phyloP scores from a whole-genome alignment of 1,140 invertebrate genomes.

The Aphelenchoides avenae region DNA sequence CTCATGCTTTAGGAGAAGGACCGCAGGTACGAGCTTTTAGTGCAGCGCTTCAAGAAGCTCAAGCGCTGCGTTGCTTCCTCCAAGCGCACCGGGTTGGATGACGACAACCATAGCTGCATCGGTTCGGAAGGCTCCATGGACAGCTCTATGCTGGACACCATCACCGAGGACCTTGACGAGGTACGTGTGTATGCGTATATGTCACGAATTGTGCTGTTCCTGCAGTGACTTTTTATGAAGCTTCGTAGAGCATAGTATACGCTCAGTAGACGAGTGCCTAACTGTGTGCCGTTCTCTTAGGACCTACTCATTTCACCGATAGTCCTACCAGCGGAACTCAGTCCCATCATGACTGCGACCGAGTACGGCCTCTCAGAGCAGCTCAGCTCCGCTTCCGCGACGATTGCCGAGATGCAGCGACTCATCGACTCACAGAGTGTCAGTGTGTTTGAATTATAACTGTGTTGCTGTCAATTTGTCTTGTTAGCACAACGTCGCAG shows the following conservation, averaged over 20 bases:
- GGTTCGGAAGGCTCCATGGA: constrained; percentile 52
- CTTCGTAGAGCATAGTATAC: too few relatives aligned
- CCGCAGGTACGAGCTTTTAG: constrained; percentile 48
- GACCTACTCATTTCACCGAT: too few relatives aligned
- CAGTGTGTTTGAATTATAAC: neutral
- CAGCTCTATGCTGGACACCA: constrained; percentile 47
- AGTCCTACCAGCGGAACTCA: too few relatives aligned
- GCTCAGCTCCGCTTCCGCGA: constrained; percentile 32
- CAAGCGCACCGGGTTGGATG: constrained; percentile 28
- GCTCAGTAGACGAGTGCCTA: too few relatives aligned
- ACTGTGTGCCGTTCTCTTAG: constrained; percentile 18
- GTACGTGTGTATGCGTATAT: constrained; percentile 28
- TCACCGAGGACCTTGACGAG: constrained; percentile 56
- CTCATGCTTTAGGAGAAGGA: constrained; percentile 57
- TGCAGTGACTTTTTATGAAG: too few relatives aligned
- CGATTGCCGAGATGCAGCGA: constrained; percentile 29
- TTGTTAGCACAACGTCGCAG: neutral
- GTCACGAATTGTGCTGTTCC: too few relatives aligned
- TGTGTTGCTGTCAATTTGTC: neutral
- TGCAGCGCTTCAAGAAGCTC: constrained; percentile 50
- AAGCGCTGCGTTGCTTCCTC: constrained; percentile 20
- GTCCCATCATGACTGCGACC: constrained; percentile 13
- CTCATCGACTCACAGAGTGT: constrained; percentile 3
- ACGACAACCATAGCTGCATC: constrained; percentile 45
- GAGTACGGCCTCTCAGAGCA: constrained; percentile 30